Conservation (phyloP, 2,113 vertebrate genomes). For the Boleophthalmus pectinirostris region DNA sequence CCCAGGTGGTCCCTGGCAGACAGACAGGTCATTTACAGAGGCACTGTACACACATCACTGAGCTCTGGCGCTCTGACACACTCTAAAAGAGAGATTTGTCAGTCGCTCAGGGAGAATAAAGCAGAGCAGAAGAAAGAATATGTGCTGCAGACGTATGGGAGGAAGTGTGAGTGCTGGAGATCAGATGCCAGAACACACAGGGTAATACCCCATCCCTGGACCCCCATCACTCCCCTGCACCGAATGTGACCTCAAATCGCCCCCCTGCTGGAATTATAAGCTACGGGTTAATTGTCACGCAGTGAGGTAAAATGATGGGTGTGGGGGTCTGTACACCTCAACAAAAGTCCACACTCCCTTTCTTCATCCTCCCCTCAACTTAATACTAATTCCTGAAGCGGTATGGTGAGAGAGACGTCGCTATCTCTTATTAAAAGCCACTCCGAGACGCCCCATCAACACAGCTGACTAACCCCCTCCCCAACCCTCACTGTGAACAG, state of each 20-base stretch:
- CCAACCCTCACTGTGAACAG: slow-evolving; percentile 70
- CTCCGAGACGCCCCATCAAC: slow-evolving; percentile 58
- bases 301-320: slow-evolving; percentile 91
- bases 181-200: slow-evolving; percentile 45
- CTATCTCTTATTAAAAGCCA: slow-evolving; percentile 85
- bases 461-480: slow-evolving; percentile 20
- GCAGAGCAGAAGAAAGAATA: slow-evolving; percentile 44
- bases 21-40: slow-evolving; percentile 68
- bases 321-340: slow-evolving; percentile 93
- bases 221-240: slow-evolving; percentile 56
- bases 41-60: slow-evolving; percentile 61
- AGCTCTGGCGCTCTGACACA: slow-evolving; percentile 58
- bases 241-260: slow-evolving; percentile 48
- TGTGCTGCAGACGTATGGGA: slow-evolving; percentile 14
- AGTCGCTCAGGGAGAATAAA: slow-evolving; percentile 63
- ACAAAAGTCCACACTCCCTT: slow-evolving; percentile 76
- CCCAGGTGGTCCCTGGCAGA: slow-evolving; percentile 74
- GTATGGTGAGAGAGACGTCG: slow-evolving; percentile 80
- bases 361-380: slow-evolving; percentile 85
- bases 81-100: slow-evolving; percentile 71
- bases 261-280: slow-evolving; percentile 63
- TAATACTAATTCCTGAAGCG: slow-evolving; percentile 92
- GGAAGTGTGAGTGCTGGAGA: slow-evolving; percentile 17
- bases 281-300: slow-evolving; percentile 96
- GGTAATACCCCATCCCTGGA: slow-evolving; percentile 56